Evolutionary conservation across 2,888 invertebrate species (phyloP).

Genomic region (Cremastinae sp.): DNA sequence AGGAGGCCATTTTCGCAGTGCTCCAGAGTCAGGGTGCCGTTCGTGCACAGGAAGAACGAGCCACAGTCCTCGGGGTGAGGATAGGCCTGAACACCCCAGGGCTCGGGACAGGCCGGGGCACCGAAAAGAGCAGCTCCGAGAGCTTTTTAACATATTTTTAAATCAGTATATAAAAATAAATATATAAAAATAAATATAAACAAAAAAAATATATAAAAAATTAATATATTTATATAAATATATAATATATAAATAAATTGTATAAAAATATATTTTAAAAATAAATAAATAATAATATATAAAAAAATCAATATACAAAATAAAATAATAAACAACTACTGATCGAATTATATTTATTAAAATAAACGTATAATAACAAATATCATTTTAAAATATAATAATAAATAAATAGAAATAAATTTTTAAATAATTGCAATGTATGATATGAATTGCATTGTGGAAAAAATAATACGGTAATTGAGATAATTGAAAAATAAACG

Average conservation of each 20-base stretch:
- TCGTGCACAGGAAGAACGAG: slow-evolving; percentile 94
- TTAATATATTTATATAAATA: not conserved
- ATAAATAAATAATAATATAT: not conserved
- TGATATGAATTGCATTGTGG: no score
- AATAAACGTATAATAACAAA: slow-evolving; percentile 15
- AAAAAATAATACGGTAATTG: no score
- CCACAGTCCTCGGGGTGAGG: slow-evolving; percentile 94
- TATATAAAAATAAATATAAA: not conserved
- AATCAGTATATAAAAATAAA: slow-evolving; percentile 43
- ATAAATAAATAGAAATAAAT: not conserved
- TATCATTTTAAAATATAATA: no score
- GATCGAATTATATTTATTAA: no score
- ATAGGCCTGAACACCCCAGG: slow-evolving; percentile 90
- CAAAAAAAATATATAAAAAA: slow-evolving; percentile 1
- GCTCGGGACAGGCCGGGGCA: slow-evolving; percentile 90
- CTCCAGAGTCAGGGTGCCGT: slow-evolving; percentile 94
- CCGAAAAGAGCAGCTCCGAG: slow-evolving; percentile 84
- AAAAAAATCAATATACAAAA: not conserved
- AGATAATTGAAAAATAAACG: not conserved
- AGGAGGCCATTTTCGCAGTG: slow-evolving; percentile 95
- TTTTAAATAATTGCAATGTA: no score
- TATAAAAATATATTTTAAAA: not conserved
- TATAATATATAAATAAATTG: not conserved
- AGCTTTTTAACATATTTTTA: no score
- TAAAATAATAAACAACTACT: no score